Percentiles rank a stretch among this genome's conserved stretches.
phyloP scores from a whole-genome alignment of 2,797 vertebrate genomes.

The Centroberyx gerrardi region DNA sequence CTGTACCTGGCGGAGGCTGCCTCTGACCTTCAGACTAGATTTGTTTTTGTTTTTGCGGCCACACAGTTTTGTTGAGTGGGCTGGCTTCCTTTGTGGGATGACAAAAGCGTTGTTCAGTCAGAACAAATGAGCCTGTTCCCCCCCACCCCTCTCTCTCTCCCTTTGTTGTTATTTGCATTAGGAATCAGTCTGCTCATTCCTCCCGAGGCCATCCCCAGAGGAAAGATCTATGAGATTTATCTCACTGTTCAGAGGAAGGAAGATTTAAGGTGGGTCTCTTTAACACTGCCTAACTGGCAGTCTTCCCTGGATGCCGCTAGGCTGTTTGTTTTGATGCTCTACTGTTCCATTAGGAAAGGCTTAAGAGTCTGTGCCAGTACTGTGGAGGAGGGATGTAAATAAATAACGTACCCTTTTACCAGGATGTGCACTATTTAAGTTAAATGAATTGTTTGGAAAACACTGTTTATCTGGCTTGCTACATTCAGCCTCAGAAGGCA shows the following conservation, averaged over 20 bases:
- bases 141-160: constrained; percentile 32
- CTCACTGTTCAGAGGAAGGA: constrained; percentile 97
- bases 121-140: constrained; percentile 78
- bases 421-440: constrained; percentile 75
- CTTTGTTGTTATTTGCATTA: constrained; percentile 87
- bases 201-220: constrained; percentile 97
- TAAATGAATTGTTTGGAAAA: constrained; percentile 77
- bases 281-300: constrained; percentile 69
- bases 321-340: constrained; percentile 83
- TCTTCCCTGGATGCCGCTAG: constrained; percentile 74
- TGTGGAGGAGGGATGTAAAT: constrained; percentile 77
- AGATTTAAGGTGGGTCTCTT: constrained; percentile 94
- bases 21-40: constrained; percentile 80
- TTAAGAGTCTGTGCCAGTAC: constrained; percentile 71
- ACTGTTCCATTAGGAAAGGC: constrained; percentile 80
- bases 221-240: constrained; percentile 99
- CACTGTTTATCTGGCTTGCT: constrained; percentile 68
- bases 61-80: constrained; percentile 72
- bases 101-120: constrained; percentile 77
- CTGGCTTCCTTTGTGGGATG: constrained; percentile 70
- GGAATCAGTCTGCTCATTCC: constrained; percentile 98
- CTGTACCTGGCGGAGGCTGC: constrained; percentile 73
- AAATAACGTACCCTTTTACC: constrained; percentile 76
- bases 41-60: constrained; percentile 70
- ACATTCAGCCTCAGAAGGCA: constrained; percentile 54